Conservation (phyloP, 2,888 invertebrate genomes). For the Charanyca ferruginea region DNA sequence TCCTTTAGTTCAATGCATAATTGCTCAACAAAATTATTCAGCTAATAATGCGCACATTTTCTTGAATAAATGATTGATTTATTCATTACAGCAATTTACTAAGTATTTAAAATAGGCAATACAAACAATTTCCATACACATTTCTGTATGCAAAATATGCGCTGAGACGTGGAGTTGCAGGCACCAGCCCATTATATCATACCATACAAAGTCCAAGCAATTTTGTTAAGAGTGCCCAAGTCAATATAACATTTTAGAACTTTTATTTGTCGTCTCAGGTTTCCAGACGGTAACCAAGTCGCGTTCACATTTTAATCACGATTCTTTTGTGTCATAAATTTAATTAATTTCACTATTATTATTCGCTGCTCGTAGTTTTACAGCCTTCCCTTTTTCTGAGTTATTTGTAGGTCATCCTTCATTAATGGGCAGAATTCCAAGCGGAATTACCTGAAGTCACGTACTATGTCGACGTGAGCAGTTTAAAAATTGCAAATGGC, state of each 20-base stretch:
- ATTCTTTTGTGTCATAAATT: constrained; percentile 39
- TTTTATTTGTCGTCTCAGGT: neutral
- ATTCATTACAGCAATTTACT: no score
- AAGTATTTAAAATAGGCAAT: no score
- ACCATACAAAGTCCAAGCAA: no score
- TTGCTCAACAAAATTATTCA: neutral
- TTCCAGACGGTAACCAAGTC: constrained; percentile 15
- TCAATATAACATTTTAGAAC: neutral
- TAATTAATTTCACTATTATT: constrained; percentile 46
- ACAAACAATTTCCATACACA: no score
- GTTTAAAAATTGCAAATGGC: constrained; percentile 49
- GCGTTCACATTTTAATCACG: constrained; percentile 43
- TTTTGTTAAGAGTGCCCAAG: neutral
- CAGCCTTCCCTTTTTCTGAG: constrained; percentile 59
- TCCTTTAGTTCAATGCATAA: neutral
- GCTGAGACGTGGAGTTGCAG: no score
- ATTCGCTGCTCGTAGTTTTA: constrained; percentile 47
- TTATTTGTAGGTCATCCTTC: constrained; percentile 62
- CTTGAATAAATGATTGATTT: no score
- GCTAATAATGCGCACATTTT: neutral
- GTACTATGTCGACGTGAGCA: constrained; percentile 49
- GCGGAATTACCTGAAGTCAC: constrained; percentile 60
- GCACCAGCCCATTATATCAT: no score
- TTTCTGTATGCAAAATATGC: no score
- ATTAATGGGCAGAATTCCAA: constrained; percentile 64